Evolutionary conservation across 2,113 vertebrate species (phyloP).

Genomic region (Phylloscopus trochiloides): DNA sequence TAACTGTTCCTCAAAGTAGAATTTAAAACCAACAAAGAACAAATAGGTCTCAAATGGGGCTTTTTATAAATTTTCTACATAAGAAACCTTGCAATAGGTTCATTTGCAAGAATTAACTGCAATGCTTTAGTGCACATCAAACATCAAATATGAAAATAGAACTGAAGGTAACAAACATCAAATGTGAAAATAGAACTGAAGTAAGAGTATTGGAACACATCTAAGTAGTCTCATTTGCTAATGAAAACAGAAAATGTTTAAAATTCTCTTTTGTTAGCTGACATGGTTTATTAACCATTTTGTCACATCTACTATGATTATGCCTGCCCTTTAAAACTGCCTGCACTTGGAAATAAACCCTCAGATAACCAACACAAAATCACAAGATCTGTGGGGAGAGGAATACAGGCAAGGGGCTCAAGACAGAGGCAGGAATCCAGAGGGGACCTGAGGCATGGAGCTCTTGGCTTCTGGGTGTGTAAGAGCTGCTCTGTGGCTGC

Average conservation of each 20-base stretch:
- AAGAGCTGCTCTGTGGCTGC: not conserved
- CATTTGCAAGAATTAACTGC: not conserved
- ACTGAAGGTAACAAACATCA: not conserved
- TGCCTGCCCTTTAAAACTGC: not conserved
- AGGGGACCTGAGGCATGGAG: not conserved
- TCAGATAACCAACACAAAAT: not conserved
- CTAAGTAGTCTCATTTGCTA: not conserved
- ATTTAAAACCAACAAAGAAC: conserved; percentile 44
- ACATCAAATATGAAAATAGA: not conserved
- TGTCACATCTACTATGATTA: not conserved
- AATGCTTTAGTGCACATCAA: not conserved
- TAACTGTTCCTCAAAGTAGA: conserved; percentile 67
- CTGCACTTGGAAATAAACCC: not conserved
- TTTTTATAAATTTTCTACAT: not conserved
- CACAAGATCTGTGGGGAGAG: not conserved
- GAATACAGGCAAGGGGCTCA: not conserved
- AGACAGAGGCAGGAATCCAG: not conserved
- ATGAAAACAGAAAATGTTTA: not conserved
- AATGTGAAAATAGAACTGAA: not conserved
- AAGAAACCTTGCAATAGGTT: not conserved
- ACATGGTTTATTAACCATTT: not conserved
- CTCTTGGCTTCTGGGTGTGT: not conserved
- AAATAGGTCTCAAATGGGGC: not conserved
- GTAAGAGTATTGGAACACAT: not conserved
- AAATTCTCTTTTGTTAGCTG: not conserved